phyloP scores from a whole-genome alignment of 1,140 invertebrate genomes.

The Drosophila kanapiae region DNA sequence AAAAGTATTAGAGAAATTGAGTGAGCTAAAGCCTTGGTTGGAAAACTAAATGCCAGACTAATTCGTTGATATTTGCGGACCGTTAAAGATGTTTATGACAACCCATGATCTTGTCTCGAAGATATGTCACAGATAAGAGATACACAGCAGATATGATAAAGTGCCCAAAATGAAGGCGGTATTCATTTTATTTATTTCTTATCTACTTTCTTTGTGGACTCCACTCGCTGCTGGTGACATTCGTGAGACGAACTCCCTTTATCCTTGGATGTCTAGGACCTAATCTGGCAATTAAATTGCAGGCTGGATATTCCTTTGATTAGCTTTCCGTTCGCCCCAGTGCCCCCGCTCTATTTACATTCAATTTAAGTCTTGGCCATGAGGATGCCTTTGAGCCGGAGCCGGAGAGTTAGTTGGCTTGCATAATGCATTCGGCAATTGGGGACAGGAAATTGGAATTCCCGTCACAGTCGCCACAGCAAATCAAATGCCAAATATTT shows the following conservation, averaged over 20 bases:
- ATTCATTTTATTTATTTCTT: background rate
- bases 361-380: slow-evolving; percentile 15
- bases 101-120: slow-evolving; percentile 6
- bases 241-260: background rate
- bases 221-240: background rate
- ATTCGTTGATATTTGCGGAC: background rate
- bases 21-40: background rate
- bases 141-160: slow-evolving; percentile 20
- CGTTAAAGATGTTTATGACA: slow-evolving; percentile 28
- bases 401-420: slow-evolving; percentile 1
- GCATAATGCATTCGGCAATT: slow-evolving; percentile 40
- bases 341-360: slow-evolving; percentile 12
- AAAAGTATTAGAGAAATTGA: too few relatives aligned
- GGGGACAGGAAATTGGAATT: slow-evolving; percentile 55
- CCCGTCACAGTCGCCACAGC: background rate
- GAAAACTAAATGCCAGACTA: background rate
- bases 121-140: slow-evolving; percentile 26
- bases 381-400: background rate
- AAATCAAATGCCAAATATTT: slow-evolving; percentile 57
- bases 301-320: slow-evolving; percentile 21
- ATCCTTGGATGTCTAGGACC: background rate
- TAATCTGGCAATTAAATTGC: slow-evolving; percentile 31
- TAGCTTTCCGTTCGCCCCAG: slow-evolving; percentile 10
- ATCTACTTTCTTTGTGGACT: background rate
- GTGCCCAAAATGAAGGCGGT: background rate